Percentiles rank a stretch among this genome's conserved stretches.
Evolutionary conservation across 2,797 vertebrate species (phyloP).

Genomic region (Podargus strigoides): DNA sequence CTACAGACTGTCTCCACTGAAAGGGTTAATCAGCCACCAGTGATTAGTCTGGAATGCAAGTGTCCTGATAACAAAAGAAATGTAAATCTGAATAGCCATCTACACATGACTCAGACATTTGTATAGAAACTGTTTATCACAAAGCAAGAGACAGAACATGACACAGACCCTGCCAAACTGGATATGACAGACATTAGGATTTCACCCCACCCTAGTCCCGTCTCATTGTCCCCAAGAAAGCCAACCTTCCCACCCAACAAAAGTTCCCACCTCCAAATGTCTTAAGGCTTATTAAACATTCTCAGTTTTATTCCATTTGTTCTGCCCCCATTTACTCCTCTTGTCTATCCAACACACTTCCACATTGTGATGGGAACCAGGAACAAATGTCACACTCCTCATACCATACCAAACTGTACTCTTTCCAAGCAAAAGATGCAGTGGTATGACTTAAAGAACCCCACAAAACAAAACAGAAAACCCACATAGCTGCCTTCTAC

Average conservation of each 20-base stretch:
- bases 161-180: conserved; percentile 54
- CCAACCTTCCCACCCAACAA: not conserved
- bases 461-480: not conserved
- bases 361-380: not conserved
- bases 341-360: not conserved
- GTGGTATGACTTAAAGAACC: not conserved
- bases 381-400: not conserved
- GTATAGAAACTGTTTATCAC: conserved; percentile 55
- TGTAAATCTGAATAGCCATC: conserved; percentile 54
- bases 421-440: conserved; percentile 15
- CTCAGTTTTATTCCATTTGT: not conserved
- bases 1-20: not conserved
- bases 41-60: conserved; percentile 33
- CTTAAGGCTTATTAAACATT: not conserved
- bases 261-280: not conserved
- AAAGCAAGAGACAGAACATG: conserved; percentile 8
- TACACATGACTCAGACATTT: conserved; percentile 38
- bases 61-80: conserved; percentile 42
- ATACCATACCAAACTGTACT: not conserved
- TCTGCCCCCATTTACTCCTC: not conserved
- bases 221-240: not conserved
- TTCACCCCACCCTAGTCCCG: not conserved
- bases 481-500: not conserved
- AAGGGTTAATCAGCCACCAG: conserved; percentile 29
- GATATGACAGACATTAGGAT: not conserved